A percentile compares a stretch with the other conserved stretches of the same genome.
Evolutionary conservation across 1,140 invertebrate species (phyloP).

Genomic region (Hyposmocoma kahamanoa): DNA sequence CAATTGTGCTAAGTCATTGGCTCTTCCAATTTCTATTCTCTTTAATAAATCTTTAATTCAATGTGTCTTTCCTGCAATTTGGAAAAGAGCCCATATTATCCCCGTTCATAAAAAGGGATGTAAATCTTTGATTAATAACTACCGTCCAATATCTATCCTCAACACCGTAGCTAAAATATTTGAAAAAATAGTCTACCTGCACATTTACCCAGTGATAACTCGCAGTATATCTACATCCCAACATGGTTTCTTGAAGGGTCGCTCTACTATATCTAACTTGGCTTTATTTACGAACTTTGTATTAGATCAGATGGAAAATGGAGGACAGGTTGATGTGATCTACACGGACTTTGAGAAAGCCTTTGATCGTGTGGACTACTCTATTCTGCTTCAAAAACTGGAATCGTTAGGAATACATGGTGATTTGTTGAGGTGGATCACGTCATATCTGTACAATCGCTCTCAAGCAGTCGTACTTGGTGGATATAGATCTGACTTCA

Average conservation of each 20-base stretch:
- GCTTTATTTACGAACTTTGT: slow-evolving; percentile 12
- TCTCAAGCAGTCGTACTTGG: slow-evolving; percentile 19
- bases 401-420: not conserved
- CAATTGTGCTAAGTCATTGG: not conserved
- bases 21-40: not conserved
- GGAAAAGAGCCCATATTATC: slow-evolving; percentile 8
- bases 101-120: slow-evolving; percentile 7
- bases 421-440: not conserved
- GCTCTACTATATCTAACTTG: slow-evolving; percentile 20
- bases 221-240: not conserved
- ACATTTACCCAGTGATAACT: not conserved
- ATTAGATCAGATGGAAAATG: slow-evolving; percentile 10
- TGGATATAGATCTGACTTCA: slow-evolving; percentile 7
- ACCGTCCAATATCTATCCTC: slow-evolving; percentile 8
- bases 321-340: slow-evolving; percentile 23
- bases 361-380: slow-evolving; percentile 22
- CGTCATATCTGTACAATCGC: slow-evolving; percentile 4
- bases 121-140: slow-evolving; percentile 4
- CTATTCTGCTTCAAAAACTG: not conserved
- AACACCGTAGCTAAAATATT: slow-evolving; percentile 1
- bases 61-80: slow-evolving; percentile 6
- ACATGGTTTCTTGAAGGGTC: slow-evolving; percentile 6
- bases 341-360: slow-evolving; percentile 31
- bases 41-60: not conserved
- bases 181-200: slow-evolving; percentile 1